These are phyloP conservation scores for Myrmecobius fasciatus DNA, from an alignment of 2,113 vertebrate species.

Conservation along the genomic window DNA sequence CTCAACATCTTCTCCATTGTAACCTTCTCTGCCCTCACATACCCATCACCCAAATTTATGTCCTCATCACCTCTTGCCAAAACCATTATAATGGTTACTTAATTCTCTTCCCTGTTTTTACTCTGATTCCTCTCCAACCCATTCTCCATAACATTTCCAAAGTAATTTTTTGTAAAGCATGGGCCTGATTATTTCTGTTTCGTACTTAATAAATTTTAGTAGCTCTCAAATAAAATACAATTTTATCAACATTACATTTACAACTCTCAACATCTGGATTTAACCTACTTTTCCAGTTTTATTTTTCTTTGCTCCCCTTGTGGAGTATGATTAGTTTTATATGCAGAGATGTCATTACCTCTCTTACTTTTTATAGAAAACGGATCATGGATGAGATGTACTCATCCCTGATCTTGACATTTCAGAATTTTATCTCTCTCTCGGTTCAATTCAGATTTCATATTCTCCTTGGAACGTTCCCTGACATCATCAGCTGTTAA, in stretches of 20 bases:
- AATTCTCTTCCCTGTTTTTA: not conserved
- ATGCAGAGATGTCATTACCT: not conserved
- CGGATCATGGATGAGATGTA: not conserved
- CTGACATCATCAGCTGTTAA: not conserved
- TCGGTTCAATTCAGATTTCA: not conserved
- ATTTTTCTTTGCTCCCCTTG: not conserved
- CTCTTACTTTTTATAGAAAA: not conserved
- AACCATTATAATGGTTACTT: not conserved
- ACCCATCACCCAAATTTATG: not conserved
- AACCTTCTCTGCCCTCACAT: not conserved
- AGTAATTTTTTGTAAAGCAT: not conserved
- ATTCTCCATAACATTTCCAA: not conserved
- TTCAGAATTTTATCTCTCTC: not conserved
- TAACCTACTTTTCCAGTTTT: not conserved
- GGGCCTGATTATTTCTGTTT: not conserved
- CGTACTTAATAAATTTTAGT: not conserved
- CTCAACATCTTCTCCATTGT: not conserved
- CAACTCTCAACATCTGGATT: not conserved
- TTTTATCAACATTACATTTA: not conserved
- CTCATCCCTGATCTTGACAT: not conserved
- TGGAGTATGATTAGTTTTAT: not conserved
- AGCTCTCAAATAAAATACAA: not conserved
- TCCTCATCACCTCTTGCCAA: not conserved
- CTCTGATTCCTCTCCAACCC: not conserved
- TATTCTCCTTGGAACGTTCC: not conserved